Base-by-base conservation (phyloP, 1,140 invertebrate species). In the Ostrea edulis region DNA sequence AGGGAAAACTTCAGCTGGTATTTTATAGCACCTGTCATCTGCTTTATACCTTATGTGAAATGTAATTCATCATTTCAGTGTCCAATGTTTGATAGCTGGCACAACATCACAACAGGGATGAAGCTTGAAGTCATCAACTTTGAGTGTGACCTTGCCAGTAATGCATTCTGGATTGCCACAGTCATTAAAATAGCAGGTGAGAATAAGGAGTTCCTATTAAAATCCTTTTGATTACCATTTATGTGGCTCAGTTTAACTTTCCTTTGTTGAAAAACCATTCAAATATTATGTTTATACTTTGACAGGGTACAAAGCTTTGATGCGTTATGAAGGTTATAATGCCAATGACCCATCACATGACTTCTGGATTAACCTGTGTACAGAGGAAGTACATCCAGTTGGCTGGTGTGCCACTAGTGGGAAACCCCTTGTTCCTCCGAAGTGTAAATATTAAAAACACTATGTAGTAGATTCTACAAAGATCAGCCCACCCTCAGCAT, bases 351-450 rank as follows among this genome's bases (percentile, higher is more conserved):
- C 96, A 55, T 97, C 97, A 11, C 97, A 98, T 94, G 98, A 99
- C 95, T 99, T 99, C 95, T 99, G 98, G 98, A 97, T 99, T 0
- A 98, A 98, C 93, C 95, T 99, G 35, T 98, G 98, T 95, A 97
- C 97, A 82, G 97, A 97, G 86, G 97, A 98, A 93, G 97, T 99
- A 44, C 98, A 99, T 95, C 98, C 98, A 51, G 98, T 99, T 65
- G 98, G 98, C 22, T 99, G 98, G 98, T 99, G 98, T 96, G 98
- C 98, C 1, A 98, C 97, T 0, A 96, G 98, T 90, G 98, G 98
- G 25, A 98, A 98, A 95, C 98, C 98, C 9, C 95, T 99, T 0
- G 98, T 99, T 93, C 98, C 98, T 86, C 98, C 98, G 20, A 97
- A 97, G 95, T 97, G 96, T 97, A 89, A 92, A 91, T 88, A 29